Conservation (phyloP, 1,140 invertebrate genomes). For the Chironomus striatipennis region DNA sequence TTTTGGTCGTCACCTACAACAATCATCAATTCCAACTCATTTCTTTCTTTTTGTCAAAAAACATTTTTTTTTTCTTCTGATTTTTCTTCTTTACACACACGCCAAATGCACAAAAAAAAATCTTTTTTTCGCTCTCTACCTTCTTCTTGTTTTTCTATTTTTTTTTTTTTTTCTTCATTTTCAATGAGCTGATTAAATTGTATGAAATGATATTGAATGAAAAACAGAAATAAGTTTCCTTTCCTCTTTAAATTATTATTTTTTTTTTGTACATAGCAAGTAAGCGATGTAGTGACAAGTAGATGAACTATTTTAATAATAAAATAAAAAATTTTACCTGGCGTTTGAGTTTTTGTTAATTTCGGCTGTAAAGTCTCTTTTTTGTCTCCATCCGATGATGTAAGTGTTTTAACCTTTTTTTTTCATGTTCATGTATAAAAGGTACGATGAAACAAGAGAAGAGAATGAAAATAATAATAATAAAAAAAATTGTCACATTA, state of each 20-base stretch:
- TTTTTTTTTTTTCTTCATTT: slow-evolving; percentile 3
- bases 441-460: neutral
- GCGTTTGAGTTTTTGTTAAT: neutral
- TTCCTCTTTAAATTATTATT: neutral
- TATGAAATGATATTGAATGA: slow-evolving; percentile 14
- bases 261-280: neutral
- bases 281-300: neutral
- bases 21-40: neutral
- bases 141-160: neutral
- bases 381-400: slow-evolving; percentile 22
- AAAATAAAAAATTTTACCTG: neutral
- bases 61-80: neutral
- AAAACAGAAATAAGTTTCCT: neutral
- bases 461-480: slow-evolving; percentile 3
- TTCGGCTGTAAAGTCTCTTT: slow-evolving; percentile 6
- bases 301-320: neutral
- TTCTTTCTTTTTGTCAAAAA: slow-evolving; percentile 14
- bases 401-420: slow-evolving; percentile 21
- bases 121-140: neutral
- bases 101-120: neutral
- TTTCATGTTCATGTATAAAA: neutral
- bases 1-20: neutral
- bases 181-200: neutral
- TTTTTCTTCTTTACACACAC: slow-evolving; percentile 5
- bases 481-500: neutral